Evolutionary conservation across 2,797 vertebrate species (phyloP).

Genomic region (Cynopterus sphinx): DNA sequence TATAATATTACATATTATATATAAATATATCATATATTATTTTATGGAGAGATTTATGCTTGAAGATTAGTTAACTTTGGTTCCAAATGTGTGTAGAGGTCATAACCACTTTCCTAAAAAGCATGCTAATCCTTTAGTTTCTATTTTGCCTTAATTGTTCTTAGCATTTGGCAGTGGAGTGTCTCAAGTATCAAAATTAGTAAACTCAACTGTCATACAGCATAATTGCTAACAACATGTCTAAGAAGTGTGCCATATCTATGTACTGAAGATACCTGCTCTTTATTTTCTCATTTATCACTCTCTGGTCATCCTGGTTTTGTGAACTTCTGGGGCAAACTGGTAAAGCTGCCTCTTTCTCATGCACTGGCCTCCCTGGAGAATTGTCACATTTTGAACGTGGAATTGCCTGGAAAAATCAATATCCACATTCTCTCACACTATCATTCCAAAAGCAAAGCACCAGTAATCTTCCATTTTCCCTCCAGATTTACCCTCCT

Average conservation of each 20-base stretch:
- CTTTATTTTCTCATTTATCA: neutral
- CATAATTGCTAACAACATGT: neutral
- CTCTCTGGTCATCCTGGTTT: neutral
- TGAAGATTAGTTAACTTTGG: neutral
- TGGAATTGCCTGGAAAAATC: neutral
- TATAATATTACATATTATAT: neutral
- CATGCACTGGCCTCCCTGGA: neutral
- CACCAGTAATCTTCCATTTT: neutral
- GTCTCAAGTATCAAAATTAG: slow-evolving; percentile 41
- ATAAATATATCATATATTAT: neutral
- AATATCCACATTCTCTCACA: neutral
- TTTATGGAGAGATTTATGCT: neutral
- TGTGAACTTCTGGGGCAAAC: neutral
- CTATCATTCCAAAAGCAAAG: neutral
- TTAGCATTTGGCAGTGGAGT: slow-evolving; percentile 36
- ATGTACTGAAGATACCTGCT: neutral
- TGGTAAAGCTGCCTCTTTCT: neutral
- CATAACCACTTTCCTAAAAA: slow-evolving; percentile 43
- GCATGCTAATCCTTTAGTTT: slow-evolving; percentile 4
- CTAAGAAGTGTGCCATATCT: neutral
- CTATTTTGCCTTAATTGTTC: slow-evolving; percentile 21
- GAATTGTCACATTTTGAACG: neutral
- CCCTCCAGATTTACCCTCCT: neutral
- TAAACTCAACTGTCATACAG: slow-evolving; percentile 5
- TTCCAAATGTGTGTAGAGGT: neutral